Conservation (phyloP, 1,140 invertebrate genomes). For the Teleogryllus occipitalis region DNA sequence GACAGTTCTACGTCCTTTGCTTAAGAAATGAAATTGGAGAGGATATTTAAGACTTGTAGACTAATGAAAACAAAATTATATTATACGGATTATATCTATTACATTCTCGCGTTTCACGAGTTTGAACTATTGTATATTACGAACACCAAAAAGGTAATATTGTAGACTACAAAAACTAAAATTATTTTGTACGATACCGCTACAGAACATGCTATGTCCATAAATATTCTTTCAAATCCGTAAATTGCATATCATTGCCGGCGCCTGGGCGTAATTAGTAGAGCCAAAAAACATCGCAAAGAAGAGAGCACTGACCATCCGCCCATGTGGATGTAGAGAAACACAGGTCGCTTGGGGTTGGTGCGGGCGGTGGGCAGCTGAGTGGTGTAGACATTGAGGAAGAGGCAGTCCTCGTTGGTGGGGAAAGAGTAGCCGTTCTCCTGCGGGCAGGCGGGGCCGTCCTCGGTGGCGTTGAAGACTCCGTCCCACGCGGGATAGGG, state of each 20-base stretch:
- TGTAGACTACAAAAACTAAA: no score
- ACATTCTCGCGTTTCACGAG: no score
- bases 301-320: not conserved
- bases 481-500: not conserved
- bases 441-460: slow-evolving; percentile 15
- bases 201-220: not conserved
- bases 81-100: no score
- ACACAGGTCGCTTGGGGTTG: not conserved
- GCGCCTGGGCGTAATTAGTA: not conserved
- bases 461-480: slow-evolving; percentile 9
- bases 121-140: no score
- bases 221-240: not conserved
- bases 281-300: not conserved
- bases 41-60: no score
- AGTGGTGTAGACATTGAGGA: slow-evolving; percentile 22
- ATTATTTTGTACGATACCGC: no score
- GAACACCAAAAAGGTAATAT: no score
- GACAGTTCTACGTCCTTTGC: no score
- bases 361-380: not conserved
- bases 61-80: no score
- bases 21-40: no score
- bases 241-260: not conserved
- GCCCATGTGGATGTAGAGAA: not conserved
- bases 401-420: slow-evolving; percentile 23
- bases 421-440: not conserved